These are phyloP conservation scores for Cephonodes hylas DNA, from an alignment of 2,888 invertebrate genomes.

Conservation along the genomic window DNA sequence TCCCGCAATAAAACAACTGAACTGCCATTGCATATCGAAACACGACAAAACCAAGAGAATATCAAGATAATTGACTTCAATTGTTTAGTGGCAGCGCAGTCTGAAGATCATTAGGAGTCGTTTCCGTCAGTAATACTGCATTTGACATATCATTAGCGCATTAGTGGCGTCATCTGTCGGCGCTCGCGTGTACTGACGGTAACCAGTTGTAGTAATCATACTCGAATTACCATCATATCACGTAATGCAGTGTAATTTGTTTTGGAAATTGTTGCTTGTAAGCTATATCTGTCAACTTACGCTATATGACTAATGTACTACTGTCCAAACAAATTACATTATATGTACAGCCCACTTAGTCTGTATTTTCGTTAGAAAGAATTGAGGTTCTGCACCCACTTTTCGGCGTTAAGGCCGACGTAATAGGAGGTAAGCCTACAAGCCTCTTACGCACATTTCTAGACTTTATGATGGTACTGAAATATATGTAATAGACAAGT, in stretches of 20 bases:
- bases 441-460: too few relatives aligned
- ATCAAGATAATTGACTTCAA: background rate
- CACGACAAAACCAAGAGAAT: background rate
- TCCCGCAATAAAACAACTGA: too few relatives aligned
- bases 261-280: background rate
- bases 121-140: background rate
- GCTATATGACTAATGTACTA: background rate
- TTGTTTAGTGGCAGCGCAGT: too few relatives aligned
- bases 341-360: too few relatives aligned
- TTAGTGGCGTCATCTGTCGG: slow-evolving; percentile 12
- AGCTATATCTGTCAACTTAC: background rate
- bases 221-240: background rate
- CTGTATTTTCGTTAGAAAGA: too few relatives aligned
- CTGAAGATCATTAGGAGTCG: background rate
- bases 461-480: too few relatives aligned
- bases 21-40: too few relatives aligned
- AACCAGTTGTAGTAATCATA: background rate
- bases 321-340: too few relatives aligned
- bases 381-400: too few relatives aligned
- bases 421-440: too few relatives aligned
- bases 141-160: slow-evolving; percentile 15
- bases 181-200: background rate
- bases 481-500: too few relatives aligned
- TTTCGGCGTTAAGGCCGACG: too few relatives aligned
- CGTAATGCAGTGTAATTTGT: background rate